Evolutionary conservation across 2,113 vertebrate genomes (phyloP).

Genomic region (Polypterus senegalus): DNA sequence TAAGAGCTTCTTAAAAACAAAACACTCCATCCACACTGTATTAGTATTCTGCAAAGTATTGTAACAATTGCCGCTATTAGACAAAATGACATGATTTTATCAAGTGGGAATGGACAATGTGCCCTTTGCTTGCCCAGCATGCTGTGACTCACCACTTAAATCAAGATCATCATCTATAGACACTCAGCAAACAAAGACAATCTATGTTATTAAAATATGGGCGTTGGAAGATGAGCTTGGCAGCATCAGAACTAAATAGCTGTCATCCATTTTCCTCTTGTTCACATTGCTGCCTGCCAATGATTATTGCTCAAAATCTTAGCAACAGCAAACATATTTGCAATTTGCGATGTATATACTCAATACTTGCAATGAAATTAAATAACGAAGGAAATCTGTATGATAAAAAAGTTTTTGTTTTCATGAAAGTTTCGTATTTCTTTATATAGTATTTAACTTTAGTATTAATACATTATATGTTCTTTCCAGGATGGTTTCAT

Average conservation of each 20-base stretch:
- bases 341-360: background rate
- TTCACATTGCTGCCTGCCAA: background rate
- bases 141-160: background rate
- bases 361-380: no score
- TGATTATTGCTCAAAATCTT: background rate
- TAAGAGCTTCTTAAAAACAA: slow-evolving; percentile 3
- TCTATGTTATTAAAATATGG: background rate
- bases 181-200: background rate
- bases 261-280: background rate
- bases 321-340: background rate
- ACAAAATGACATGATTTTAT: slow-evolving; percentile 2
- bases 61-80: slow-evolving; percentile 2
- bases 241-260: background rate
- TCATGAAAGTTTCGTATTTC: no score
- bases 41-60: background rate
- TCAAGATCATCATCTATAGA: background rate
- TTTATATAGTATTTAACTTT: no score
- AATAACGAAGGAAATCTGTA: no score
- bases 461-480: no score
- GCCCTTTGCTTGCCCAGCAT: slow-evolving; percentile 1
- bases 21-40: background rate
- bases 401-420: no score
- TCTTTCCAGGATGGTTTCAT: no score
- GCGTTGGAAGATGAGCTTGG: background rate
- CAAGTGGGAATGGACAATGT: slow-evolving; percentile 13